Percentiles rank a stretch among this genome's conserved stretches.
These are phyloP conservation scores for Vireo griseus DNA, from an alignment of 2,797 vertebrate genomes.

Conservation along the genomic window DNA sequence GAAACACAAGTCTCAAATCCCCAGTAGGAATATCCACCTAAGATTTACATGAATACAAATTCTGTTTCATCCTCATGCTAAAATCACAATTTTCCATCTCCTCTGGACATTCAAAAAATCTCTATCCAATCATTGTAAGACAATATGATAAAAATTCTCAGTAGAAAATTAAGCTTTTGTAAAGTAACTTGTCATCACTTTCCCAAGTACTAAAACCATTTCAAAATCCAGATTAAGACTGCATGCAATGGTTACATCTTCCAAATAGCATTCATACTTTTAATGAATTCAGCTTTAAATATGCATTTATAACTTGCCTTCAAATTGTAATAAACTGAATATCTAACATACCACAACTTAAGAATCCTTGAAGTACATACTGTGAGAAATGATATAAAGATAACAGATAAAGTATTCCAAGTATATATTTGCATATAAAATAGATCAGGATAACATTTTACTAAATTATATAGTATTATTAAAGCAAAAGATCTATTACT, in stretches of 20 bases:
- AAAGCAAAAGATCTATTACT: neutral
- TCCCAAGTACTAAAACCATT: neutral
- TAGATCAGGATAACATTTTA: neutral
- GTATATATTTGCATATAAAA: constrained; percentile 22
- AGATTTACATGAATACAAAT: neutral
- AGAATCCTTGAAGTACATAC: constrained; percentile 11
- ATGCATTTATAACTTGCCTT: neutral
- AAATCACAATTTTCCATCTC: neutral
- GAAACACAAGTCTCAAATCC: neutral
- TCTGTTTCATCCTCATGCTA: neutral
- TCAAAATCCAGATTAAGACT: neutral
- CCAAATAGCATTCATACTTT: neutral
- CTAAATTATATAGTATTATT: neutral
- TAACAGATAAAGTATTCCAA: neutral
- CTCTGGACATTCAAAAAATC: neutral
- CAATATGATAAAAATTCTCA: neutral
- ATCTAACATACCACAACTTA: neutral
- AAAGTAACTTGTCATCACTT: neutral
- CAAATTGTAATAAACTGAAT: neutral
- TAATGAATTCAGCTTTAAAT: neutral
- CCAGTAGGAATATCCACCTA: neutral
- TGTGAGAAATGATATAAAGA: constrained; percentile 33
- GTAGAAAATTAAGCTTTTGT: neutral
- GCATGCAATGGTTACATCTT: neutral
- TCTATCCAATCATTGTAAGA: neutral